Evolutionary conservation across 2,113 vertebrate species (phyloP), one percentile per base, ranked within the genome.

Genomic region (Paradoxurus hermaphroditus): DNA sequence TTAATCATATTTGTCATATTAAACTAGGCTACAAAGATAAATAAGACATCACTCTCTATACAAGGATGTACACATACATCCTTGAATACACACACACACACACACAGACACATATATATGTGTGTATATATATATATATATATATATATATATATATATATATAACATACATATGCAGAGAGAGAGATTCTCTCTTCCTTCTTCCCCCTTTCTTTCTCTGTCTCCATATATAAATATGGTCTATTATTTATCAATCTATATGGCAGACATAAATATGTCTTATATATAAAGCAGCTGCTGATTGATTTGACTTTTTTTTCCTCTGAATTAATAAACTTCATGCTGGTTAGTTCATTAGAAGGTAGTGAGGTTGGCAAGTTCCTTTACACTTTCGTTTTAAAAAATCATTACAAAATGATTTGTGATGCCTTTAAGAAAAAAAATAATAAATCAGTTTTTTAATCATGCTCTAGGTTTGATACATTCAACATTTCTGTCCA

Each of bases 361-460:
- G 31, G 23, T 25, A 62, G 53, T 62, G 59, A 91, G 29, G 68
- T 44, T 78, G 34, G 21, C 25, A 89, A 88, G 67, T 89, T 44
- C 16, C 29, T 65, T 91, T 90, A 68, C 5, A 46, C n/a, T 85
- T 3, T 4, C 19, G 12, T 75, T 93, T 63, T 14, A 29, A 95
- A 85, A 96, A 79, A 36, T 56, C 29, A 72, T 92, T 84, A 67
- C 70, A 78, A 90, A 81, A 86, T 95, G 27, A 82, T 68, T 70
- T 86, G 23, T 83, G 44, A 79, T 73, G 27, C 6, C 53, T 91
- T 97, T 90, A 86, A 95, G 70, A 89, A 94, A 96, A 93, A 94
- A 41, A 46, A 73, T 73, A 73, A 62, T 59, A 34, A 83, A 56
- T 75, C 14, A 44, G 6, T 7, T 36, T 94, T 92, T 86, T 96